phyloP scores from a whole-genome alignment of 2,113 vertebrate species.

The Vombatus ursinus region DNA sequence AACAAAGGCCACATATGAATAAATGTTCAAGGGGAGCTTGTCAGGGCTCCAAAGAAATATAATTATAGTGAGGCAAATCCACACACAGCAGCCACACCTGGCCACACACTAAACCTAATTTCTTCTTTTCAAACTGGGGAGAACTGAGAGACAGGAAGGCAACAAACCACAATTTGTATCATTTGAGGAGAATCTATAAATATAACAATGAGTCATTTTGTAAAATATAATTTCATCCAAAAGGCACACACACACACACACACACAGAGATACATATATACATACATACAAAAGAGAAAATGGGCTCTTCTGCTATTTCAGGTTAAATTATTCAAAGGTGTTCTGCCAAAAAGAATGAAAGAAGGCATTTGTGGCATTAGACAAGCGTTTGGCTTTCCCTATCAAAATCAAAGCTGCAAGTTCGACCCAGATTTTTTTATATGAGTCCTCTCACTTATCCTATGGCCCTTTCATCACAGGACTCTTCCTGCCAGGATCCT shows the following conservation, averaged over 20 bases:
- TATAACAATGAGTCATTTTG: slow-evolving; percentile 82
- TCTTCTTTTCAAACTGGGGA: slow-evolving; percentile 71
- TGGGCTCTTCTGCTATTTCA: slow-evolving; percentile 75
- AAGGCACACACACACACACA: slow-evolving; percentile 24
- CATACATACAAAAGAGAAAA: slow-evolving; percentile 68
- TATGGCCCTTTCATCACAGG: neutral
- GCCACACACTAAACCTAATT: slow-evolving; percentile 73
- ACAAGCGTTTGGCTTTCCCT: slow-evolving; percentile 29
- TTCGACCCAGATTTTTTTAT: neutral
- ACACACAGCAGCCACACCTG: slow-evolving; percentile 72
- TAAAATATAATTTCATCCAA: slow-evolving; percentile 81
- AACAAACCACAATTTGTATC: slow-evolving; percentile 80
- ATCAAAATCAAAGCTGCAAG: slow-evolving; percentile 34
- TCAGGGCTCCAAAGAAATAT: slow-evolving; percentile 59
- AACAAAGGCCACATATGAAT: slow-evolving; percentile 73
- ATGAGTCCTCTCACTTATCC: neutral
- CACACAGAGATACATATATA: too few relatives aligned
- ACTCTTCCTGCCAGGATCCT: neutral
- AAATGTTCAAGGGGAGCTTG: slow-evolving; percentile 49
- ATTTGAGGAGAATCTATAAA: slow-evolving; percentile 79
- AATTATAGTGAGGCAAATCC: slow-evolving; percentile 71
- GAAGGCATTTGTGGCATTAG: slow-evolving; percentile 30
- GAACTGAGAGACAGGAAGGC: slow-evolving; percentile 78
- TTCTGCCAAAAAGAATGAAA: slow-evolving; percentile 70
- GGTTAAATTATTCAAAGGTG: slow-evolving; percentile 68